Conservation (phyloP, 2,113 vertebrate genomes). For the Corythornis cristatus region DNA sequence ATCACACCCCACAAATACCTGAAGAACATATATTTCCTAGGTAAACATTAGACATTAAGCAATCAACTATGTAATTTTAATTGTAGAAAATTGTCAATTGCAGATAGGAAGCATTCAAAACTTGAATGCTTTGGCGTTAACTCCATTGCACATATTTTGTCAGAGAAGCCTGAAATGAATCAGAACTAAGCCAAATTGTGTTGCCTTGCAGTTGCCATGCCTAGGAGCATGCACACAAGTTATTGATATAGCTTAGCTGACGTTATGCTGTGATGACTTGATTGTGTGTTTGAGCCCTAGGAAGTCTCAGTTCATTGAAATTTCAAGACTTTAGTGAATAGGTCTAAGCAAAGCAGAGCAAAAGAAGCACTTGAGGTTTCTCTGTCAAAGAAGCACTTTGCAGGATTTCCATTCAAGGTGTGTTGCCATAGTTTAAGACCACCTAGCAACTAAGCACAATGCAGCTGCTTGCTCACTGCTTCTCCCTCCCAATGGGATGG, state of each 20-base stretch:
- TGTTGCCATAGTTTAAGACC: neutral
- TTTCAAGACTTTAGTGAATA: neutral
- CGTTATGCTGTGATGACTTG: neutral
- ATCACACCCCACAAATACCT: neutral
- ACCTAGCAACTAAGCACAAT: neutral
- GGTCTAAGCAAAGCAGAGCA: neutral
- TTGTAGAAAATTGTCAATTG: neutral
- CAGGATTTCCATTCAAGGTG: neutral
- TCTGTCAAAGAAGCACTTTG: neutral
- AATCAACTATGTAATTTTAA: neutral
- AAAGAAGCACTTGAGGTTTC: neutral
- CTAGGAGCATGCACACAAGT: neutral
- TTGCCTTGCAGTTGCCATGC: neutral
- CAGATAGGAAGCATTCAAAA: neutral
- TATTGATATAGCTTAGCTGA: neutral
- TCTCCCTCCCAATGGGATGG: neutral
- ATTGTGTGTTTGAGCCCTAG: neutral
- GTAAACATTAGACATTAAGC: neutral
- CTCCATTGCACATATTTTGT: neutral
- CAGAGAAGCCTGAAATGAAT: slow-evolving; percentile 2
- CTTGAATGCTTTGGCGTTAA: neutral
- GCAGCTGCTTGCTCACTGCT: neutral
- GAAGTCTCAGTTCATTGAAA: neutral
- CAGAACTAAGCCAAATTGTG: neutral
- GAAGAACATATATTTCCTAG: neutral